Evolutionary conservation across 1,140 invertebrate genomes (phyloP).

Genomic region (Papilio machaon): DNA sequence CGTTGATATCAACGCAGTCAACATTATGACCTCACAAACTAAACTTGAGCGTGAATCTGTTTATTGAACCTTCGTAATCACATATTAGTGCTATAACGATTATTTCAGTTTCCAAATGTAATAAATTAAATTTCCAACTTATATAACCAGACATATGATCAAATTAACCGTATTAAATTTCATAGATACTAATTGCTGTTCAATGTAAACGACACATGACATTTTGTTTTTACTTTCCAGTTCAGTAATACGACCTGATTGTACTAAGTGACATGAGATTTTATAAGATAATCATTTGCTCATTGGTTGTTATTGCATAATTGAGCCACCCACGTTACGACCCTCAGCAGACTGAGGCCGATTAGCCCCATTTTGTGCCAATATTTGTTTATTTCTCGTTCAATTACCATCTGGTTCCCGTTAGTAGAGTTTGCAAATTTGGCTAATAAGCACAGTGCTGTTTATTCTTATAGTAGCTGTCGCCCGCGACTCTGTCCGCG

Average conservation of each 20-base stretch:
- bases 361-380: conserved; percentile 54
- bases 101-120: not conserved
- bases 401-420: conserved; percentile 70
- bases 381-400: conserved; percentile 73
- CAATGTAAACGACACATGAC: not conserved
- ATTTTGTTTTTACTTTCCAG: not conserved
- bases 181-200: not conserved
- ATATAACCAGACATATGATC: too few species aligned
- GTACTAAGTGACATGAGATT: conserved; percentile 18
- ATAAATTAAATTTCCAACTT: not conserved
- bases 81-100: not conserved
- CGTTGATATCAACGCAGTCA: conserved; percentile 18
- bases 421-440: conserved; percentile 54
- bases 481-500: too few species aligned
- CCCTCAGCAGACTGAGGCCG: conserved; percentile 58
- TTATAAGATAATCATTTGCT: conserved; percentile 59
- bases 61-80: conserved; percentile 43
- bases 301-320: conserved; percentile 78
- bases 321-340: conserved; percentile 73
- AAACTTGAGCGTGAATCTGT: conserved; percentile 50
- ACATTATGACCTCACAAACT: conserved; percentile 21
- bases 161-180: not conserved
- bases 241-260: conserved; percentile 3
- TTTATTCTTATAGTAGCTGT: not conserved
- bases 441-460: conserved; percentile 36